phyloP scores from a whole-genome alignment of 2,113 vertebrate genomes.

The Pluvialis apricaria region DNA sequence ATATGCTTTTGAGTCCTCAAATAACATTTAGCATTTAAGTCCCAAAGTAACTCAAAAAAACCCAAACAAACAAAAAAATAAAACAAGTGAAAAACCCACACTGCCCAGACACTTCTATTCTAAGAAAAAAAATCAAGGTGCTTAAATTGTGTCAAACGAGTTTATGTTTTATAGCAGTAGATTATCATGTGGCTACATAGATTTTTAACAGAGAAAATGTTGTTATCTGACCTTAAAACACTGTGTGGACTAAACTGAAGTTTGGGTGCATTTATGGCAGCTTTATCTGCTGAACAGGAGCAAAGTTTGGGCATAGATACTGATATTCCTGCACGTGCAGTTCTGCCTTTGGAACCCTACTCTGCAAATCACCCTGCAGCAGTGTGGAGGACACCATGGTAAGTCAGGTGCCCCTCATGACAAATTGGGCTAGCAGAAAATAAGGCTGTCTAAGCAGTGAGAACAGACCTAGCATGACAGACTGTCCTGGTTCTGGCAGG shows the following conservation, averaged over 20 bases:
- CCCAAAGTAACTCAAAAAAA: background rate
- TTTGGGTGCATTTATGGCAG: background rate
- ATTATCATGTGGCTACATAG: background rate
- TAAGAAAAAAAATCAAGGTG: background rate
- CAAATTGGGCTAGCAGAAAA: background rate
- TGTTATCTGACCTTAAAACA: background rate
- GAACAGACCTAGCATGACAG: background rate
- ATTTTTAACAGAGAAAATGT: background rate
- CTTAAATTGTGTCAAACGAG: background rate
- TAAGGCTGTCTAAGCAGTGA: background rate
- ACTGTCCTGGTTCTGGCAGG: too few relatives aligned
- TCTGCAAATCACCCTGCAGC: background rate
- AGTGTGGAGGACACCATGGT: background rate
- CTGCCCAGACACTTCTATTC: background rate
- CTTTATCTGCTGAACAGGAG: background rate
- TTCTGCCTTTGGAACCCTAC: background rate
- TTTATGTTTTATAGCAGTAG: background rate
- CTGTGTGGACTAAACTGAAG: background rate
- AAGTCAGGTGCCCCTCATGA: background rate
- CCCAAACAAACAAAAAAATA: rapidly evolving
- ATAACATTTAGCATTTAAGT: background rate
- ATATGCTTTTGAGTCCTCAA: background rate
- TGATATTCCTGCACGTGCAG: background rate
- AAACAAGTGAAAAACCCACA: background rate
- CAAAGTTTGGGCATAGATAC: background rate